Base-by-base conservation (phyloP, 2,113 vertebrate genomes). In the Megaleporinus macrocephalus region DNA sequence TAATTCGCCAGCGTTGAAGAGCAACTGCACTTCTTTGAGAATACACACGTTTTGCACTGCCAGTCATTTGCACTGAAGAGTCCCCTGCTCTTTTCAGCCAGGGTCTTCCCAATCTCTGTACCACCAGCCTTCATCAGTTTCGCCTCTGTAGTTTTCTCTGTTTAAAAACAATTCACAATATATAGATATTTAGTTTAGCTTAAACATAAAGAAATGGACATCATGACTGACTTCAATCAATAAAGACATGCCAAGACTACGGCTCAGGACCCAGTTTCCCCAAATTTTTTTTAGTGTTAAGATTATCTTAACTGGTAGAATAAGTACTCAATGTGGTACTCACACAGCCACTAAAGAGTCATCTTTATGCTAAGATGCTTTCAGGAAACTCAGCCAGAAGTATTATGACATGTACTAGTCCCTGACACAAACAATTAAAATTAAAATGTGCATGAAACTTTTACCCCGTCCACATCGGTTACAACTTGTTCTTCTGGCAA, bases 111-210 rank as follows among this genome's bases (percentile, higher is more conserved):
- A 81, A 99, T 99, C 89, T 99, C 98, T 4, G 98, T 99, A 0
- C 98, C 98, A 65, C 98, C 98, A 0, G 98, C 97, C 92, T 99
- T 99, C 98, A 99, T 99, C 97, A 99, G 97, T 90, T 99, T 99
- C 18, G 97, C 97, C 83, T 99, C 98, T 18, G 96, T 98, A 4
- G 97, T 98, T 93, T 99, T 99, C 83, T 99, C 97, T 99, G 91
- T 71, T 1, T 22, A 53, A 24, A 47, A 49, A 4, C 14, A 36
- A 59, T n/a, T 1, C 26, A 80, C 27, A 33, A 24, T 14, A 51
- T 0, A 62, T 1, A 73, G 2, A 78, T 16, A 27, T 7, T 51
- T 44, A 24, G 22, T 70, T 14, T 18, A 44, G 33, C 13, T 10
- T 14, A 16, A 1, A 22, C 20, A 22, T 16, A 51, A 51, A 51